These are phyloP conservation scores for Phrixothrix hirtus DNA, from an alignment of 2,888 invertebrate species.

Conservation along the genomic window DNA sequence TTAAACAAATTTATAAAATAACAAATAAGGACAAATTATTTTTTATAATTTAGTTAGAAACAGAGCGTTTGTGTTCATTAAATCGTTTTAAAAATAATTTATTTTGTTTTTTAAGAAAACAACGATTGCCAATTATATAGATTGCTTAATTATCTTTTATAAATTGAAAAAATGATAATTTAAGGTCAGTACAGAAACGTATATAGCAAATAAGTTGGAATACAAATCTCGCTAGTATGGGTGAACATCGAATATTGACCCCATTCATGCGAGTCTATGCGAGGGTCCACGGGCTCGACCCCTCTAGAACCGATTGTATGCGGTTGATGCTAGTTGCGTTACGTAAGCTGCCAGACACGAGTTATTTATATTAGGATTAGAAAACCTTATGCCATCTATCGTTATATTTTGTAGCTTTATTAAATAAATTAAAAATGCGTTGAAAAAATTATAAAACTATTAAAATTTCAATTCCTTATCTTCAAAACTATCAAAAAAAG, in stretches of 20 bases:
- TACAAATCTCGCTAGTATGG: conserved; percentile 18
- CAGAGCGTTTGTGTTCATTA: background rate
- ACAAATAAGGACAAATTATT: background rate
- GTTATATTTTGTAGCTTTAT: conserved; percentile 9
- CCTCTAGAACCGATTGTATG: conserved; percentile 17
- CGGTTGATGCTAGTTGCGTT: conserved; percentile 18
- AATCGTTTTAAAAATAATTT: background rate
- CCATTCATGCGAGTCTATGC: conserved; percentile 17
- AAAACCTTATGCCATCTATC: conserved; percentile 28
- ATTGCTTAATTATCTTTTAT: too few relatives aligned
- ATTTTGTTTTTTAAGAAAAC: background rate
- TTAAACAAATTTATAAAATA: background rate
- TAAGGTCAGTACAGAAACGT: too few relatives aligned
- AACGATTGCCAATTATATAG: background rate
- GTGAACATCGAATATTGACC: conserved; percentile 26
- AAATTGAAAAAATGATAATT: too few relatives aligned
- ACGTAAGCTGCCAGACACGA: conserved; percentile 21
- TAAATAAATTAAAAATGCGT: too few relatives aligned
- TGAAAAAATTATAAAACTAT: too few relatives aligned
- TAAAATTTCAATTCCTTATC: too few relatives aligned
- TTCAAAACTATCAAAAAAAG: too few relatives aligned
- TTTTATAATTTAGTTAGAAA: background rate
- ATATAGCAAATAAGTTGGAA: conserved; percentile 1
- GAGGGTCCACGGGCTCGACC: conserved; percentile 23
- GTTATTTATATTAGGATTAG: conserved; percentile 27